Base-by-base conservation (phyloP, 1,140 invertebrate species). In the Ganaspis sp. region DNA sequence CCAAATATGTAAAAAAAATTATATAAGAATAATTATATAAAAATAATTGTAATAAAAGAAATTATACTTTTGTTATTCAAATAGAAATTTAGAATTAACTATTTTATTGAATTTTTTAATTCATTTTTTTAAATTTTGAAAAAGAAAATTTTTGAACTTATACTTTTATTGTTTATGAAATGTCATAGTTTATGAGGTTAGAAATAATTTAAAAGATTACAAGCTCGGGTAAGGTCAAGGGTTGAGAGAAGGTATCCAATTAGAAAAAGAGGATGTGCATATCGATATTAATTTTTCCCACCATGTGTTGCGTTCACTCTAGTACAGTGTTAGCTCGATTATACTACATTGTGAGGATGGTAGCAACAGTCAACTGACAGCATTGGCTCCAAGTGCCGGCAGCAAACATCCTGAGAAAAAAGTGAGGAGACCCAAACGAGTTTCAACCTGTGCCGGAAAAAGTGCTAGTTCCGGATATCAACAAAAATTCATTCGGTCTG, bases 221-320 rank as follows among this genome's bases (percentile, higher is more conserved):
- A 45, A 12, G 17, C 5, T 49, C n/a, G 17, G 17, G 45, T n/a
- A 49, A 15, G 23, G 8, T 26, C 21, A 64, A 64, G 21, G 23
- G 11, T 29, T 26, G 21, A 64, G 23, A 26, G 5, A 64, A 64
- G 21, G 21, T 58, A 64, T 15, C 9, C 21, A 29, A 64, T 26
- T 15, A 64, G 15, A 64, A 26, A 64, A 64, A 64, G 21, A 64
- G 8, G 54, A 64, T 49, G 23, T 29, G 11, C 12, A 29, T 23
- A 64, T 64, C 11, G 21, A 64, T 64, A 64, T 64, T 29, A 64
- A 64, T 64, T 15, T 64, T 64, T 64, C 54, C 21, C 54, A 64
- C 54, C 45, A 49, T n/a, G n/a, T 64, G 15, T 64, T 64, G 54
- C 54, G 21, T 64, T 64, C 54, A 29, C 21, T 64, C 21, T 49